Evolutionary conservation across 2,888 invertebrate species (phyloP).

Genomic region (Conomelus anceps): DNA sequence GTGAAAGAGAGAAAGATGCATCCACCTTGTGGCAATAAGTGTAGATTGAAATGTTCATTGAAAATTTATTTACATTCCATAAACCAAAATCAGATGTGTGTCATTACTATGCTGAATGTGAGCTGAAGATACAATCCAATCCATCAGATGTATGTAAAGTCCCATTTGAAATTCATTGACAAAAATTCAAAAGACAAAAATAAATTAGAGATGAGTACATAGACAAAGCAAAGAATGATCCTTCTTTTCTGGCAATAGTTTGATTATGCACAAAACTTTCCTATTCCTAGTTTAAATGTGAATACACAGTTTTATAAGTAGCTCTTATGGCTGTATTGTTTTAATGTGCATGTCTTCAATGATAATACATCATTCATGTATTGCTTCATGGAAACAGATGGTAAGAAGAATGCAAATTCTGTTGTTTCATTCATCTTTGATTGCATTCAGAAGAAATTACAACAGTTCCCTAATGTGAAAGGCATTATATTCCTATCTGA

Average conservation of each 20-base stretch:
- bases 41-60: too few relatives aligned
- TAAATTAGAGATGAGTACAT: not conserved
- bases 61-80: too few relatives aligned
- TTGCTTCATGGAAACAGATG: not conserved
- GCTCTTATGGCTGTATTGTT: not conserved
- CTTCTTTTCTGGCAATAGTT: not conserved
- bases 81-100: not conserved
- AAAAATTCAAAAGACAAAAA: not conserved
- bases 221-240: not conserved
- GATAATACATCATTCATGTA: not conserved
- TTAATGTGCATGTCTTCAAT: not conserved
- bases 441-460: not conserved
- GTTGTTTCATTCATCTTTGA: not conserved
- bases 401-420: not conserved
- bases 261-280: not conserved
- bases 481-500: not conserved
- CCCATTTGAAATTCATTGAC: not conserved
- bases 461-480: not conserved
- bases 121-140: not conserved
- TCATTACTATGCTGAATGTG: not conserved
- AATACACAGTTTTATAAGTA: not conserved
- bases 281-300: not conserved
- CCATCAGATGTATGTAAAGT: not conserved
- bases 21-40: too few relatives aligned
- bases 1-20: too few relatives aligned